Conservation (phyloP, 2,888 invertebrate genomes). For the Callinectes sapidus region DNA sequence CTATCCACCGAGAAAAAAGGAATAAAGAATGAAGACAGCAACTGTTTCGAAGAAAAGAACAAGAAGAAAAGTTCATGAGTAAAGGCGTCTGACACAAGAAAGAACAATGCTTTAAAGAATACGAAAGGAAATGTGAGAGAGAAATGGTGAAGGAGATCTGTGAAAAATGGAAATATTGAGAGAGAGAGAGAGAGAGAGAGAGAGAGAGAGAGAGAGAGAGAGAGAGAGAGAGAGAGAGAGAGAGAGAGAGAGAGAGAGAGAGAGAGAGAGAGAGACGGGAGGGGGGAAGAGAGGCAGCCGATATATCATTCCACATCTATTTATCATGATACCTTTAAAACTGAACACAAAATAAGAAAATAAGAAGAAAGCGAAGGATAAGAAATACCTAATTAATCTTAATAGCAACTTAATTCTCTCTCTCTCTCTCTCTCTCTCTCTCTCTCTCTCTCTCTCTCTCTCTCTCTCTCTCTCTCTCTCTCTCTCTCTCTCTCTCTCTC, state of each 20-base stretch:
- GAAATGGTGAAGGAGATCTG: neutral
- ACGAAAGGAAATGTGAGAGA: neutral
- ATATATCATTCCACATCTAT: too few species aligned
- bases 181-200: neutral
- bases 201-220: neutral
- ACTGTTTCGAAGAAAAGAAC: neutral
- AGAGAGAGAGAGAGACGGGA: neutral
- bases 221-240: neutral
- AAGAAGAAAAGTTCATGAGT: neutral
- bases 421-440: neutral
- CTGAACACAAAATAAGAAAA: too few species aligned
- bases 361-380: neutral
- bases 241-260: neutral
- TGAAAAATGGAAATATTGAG: neutral
- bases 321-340: too few species aligned
- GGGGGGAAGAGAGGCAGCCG: too few species aligned
- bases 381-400: neutral
- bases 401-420: neutral
- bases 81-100: neutral
- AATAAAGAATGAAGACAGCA: neutral
- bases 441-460: constrained; percentile 25
- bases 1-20: neutral
- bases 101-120: neutral
- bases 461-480: constrained; percentile 25
- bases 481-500: constrained; percentile 1